These are phyloP conservation scores for Drosophila navojoa DNA, from an alignment of 1,140 invertebrate genomes.

Conservation along the genomic window DNA sequence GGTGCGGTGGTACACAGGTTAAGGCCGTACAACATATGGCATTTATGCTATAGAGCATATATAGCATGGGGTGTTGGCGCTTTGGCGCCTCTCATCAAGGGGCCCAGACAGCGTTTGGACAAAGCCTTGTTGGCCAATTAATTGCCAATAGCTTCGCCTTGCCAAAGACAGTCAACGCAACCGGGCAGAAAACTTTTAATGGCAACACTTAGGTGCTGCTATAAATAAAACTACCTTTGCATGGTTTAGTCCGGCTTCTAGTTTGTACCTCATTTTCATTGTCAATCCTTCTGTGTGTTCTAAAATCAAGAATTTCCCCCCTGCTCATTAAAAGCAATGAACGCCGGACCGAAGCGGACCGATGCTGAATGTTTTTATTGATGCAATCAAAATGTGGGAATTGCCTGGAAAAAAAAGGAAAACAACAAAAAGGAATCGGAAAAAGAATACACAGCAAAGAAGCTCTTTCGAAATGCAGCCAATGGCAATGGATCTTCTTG, in stretches of 20 bases:
- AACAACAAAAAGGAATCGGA: not conserved
- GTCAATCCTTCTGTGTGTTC: constrained; percentile 58
- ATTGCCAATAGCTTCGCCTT: constrained; percentile 64
- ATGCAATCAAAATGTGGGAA: constrained; percentile 74
- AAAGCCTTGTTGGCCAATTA: constrained; percentile 75
- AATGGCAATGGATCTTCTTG: constrained; percentile 70
- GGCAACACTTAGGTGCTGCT: constrained; percentile 77
- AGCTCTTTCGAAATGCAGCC: constrained; percentile 67
- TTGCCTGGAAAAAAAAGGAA: constrained; percentile 28
- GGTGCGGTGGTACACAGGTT: not conserved
- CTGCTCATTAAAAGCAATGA: constrained; percentile 68
- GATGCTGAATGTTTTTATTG: constrained; percentile 66
- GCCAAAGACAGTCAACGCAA: constrained; percentile 33
- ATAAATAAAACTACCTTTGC: constrained; percentile 67
- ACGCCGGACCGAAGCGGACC: constrained; percentile 25
- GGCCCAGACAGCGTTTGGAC: constrained; percentile 66
- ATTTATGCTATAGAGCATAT: constrained; percentile 11
- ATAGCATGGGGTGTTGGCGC: constrained; percentile 70
- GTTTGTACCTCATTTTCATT: constrained; percentile 75
- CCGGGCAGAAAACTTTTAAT: constrained; percentile 58
- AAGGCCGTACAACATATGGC: constrained; percentile 19
- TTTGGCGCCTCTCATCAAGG: constrained; percentile 80
- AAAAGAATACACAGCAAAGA: constrained; percentile 17
- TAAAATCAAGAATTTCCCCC: constrained; percentile 57
- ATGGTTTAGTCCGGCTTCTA: constrained; percentile 34